phyloP scores from a whole-genome alignment of 2,888 invertebrate genomes.

The Rhagophthalmus giganteus region DNA sequence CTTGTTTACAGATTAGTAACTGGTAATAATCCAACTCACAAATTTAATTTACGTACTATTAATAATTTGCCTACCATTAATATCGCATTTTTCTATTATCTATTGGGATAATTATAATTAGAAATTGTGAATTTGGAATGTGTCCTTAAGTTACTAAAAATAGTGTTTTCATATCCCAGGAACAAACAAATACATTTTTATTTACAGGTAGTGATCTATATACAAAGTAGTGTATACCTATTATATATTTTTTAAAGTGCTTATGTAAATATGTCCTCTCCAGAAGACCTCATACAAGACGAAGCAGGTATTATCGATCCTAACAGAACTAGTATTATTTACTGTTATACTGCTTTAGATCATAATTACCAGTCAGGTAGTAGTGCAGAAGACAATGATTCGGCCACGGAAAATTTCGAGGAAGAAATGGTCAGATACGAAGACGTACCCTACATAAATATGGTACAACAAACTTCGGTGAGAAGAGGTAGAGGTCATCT shows the following conservation, averaged over 20 bases:
- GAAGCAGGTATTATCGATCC: slow-evolving; percentile 2
- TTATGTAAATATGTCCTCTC: slow-evolving; percentile 16
- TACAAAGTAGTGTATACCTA: no score
- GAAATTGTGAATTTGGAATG: neutral
- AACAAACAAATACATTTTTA: no score
- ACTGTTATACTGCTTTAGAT: slow-evolving; percentile 19
- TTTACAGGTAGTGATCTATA: no score
- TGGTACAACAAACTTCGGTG: slow-evolving; percentile 40
- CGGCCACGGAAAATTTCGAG: no score
- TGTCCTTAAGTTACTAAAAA: neutral
- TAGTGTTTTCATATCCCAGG: no score
- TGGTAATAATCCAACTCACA: neutral
- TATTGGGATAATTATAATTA: neutral
- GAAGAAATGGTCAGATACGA: slow-evolving; percentile 40
- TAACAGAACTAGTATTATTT: neutral
- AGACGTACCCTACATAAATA: slow-evolving; percentile 29
- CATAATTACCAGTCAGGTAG: slow-evolving; percentile 26
- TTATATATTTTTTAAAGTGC: no score
- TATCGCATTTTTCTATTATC: no score
- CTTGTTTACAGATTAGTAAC: no score
- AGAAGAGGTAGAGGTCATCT: slow-evolving; percentile 50
- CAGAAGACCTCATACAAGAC: slow-evolving; percentile 16
- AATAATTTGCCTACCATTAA: no score
- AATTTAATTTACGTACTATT: neutral
- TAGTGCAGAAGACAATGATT: slow-evolving; percentile 37